A percentile compares a stretch with the other conserved stretches of the same genome.
These are phyloP conservation scores for Chrysogorgia sp. DNA, from an alignment of 92 coral and sea anemone genomes.

Conservation along the genomic window DNA sequence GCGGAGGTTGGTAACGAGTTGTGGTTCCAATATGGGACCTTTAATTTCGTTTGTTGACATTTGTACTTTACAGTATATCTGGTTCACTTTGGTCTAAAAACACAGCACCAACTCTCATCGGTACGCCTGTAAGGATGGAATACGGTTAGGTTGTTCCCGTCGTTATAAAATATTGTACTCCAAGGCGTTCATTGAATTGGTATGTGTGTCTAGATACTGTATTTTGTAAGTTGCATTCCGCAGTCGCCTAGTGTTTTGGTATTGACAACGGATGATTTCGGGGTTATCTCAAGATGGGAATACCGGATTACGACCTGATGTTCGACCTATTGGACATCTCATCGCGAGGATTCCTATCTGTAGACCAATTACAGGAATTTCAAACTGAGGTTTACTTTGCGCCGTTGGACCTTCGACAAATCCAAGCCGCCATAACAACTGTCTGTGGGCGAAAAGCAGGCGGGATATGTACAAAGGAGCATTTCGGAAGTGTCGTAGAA, in stretches of 20 bases:
- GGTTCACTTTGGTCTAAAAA: too few relatives aligned
- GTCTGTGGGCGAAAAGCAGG: conserved; percentile 84
- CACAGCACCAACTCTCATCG: too few relatives aligned
- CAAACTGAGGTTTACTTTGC: conserved; percentile 75
- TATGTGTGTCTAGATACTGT: too few relatives aligned
- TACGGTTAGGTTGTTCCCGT: too few relatives aligned
- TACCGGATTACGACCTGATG: conserved; percentile 89
- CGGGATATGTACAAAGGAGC: conserved; percentile 78
- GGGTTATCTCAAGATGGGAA: conserved; percentile 74
- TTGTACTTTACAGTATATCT: too few relatives aligned
- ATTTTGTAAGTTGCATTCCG: background rate
- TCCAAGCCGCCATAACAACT: conserved; percentile 75
- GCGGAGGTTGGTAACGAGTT: too few relatives aligned
- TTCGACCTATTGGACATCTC: conserved; percentile 88
- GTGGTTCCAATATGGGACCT: too few relatives aligned
- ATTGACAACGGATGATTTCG: too few relatives aligned
- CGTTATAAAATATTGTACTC: too few relatives aligned
- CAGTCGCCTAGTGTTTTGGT: background rate
- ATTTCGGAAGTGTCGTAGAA: conserved; percentile 72
- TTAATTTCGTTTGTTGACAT: too few relatives aligned
- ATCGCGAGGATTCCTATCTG: conserved; percentile 71
- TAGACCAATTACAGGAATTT: conserved; percentile 80
- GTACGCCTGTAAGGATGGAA: too few relatives aligned
- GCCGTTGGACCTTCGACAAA: conserved; percentile 76
- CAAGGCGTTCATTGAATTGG: too few relatives aligned